These are phyloP conservation scores for Gasterosteus nipponicus DNA, from an alignment of 2,113 vertebrate species.

Conservation along the genomic window DNA sequence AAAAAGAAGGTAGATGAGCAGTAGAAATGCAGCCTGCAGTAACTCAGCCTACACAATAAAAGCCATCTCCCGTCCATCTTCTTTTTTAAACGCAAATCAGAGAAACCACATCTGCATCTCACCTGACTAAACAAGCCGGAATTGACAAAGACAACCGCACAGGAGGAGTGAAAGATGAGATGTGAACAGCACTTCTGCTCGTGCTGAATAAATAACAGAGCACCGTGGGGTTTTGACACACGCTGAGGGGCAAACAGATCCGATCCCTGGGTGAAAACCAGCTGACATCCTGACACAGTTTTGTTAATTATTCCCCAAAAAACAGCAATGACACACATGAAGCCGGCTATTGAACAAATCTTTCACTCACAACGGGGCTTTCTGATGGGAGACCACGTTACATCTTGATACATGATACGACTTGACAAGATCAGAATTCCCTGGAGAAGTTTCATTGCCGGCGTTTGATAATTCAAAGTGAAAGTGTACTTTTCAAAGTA, in stretches of 20 bases:
- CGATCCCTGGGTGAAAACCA: slow-evolving; percentile 47
- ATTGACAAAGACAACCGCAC: slow-evolving; percentile 73
- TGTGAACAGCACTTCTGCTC: slow-evolving; percentile 62
- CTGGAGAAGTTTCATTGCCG: slow-evolving; percentile 20
- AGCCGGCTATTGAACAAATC: slow-evolving; percentile 17
- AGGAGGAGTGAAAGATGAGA: slow-evolving; percentile 68
- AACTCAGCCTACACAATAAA: not conserved
- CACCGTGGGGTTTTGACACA: slow-evolving; percentile 49
- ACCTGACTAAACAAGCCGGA: slow-evolving; percentile 74
- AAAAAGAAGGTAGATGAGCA: slow-evolving; percentile 1
- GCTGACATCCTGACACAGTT: slow-evolving; percentile 56
- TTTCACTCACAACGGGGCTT: slow-evolving; percentile 31
- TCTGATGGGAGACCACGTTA: slow-evolving; percentile 17
- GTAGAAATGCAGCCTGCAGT: not conserved
- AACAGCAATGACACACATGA: slow-evolving; percentile 33
- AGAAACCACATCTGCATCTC: slow-evolving; percentile 62
- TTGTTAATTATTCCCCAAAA: slow-evolving; percentile 50
- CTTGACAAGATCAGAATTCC: slow-evolving; percentile 16
- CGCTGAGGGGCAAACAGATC: slow-evolving; percentile 14
- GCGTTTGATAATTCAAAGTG: slow-evolving; percentile 26
- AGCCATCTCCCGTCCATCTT: not conserved
- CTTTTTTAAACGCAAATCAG: slow-evolving; percentile 65
- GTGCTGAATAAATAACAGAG: slow-evolving; percentile 68
- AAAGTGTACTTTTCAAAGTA: slow-evolving; percentile 9
- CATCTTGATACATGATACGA: slow-evolving; percentile 13